Conservation (phyloP, 2,888 invertebrate species). For the Melanchra persicariae region DNA sequence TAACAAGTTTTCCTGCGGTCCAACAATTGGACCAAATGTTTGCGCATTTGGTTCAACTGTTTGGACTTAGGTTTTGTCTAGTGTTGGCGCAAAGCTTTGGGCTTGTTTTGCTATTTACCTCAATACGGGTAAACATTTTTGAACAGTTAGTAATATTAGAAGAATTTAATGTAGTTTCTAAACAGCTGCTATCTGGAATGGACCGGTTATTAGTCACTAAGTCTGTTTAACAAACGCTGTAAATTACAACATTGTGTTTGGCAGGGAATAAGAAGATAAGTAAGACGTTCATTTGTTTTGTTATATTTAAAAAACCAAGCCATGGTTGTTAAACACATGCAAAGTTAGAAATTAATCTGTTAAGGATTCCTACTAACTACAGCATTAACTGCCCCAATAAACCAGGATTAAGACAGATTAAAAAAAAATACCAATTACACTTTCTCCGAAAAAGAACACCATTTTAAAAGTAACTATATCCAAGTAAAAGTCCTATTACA, state of each 20-base stretch:
- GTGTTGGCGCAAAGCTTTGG: too few relatives aligned
- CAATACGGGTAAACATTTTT: constrained; percentile 1
- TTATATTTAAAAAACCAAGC: neutral
- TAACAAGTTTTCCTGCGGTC: neutral
- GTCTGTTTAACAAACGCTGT: constrained; percentile 5
- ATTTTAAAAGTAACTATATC: constrained; percentile 5
- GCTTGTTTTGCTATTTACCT: neutral
- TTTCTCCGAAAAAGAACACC: neutral
- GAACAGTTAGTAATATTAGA: constrained; percentile 22
- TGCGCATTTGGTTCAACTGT: too few relatives aligned
- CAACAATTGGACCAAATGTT: neutral
- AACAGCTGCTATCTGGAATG: constrained; percentile 8
- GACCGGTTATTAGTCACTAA: constrained; percentile 38
- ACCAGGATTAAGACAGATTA: neutral
- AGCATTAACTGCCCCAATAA: neutral
- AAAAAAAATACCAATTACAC: neutral
- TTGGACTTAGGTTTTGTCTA: neutral
- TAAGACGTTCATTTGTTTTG: neutral
- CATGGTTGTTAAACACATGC: neutral
- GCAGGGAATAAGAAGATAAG: constrained; percentile 19
- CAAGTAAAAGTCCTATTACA: constrained; percentile 35
- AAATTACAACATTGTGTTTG: constrained; percentile 23
- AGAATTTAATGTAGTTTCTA: constrained; percentile 20
- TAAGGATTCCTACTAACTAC: neutral
- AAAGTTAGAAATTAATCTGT: too few relatives aligned